These are phyloP conservation scores for Chloroceryle amazona DNA, from an alignment of 2,797 vertebrate genomes.

Conservation along the genomic window DNA sequence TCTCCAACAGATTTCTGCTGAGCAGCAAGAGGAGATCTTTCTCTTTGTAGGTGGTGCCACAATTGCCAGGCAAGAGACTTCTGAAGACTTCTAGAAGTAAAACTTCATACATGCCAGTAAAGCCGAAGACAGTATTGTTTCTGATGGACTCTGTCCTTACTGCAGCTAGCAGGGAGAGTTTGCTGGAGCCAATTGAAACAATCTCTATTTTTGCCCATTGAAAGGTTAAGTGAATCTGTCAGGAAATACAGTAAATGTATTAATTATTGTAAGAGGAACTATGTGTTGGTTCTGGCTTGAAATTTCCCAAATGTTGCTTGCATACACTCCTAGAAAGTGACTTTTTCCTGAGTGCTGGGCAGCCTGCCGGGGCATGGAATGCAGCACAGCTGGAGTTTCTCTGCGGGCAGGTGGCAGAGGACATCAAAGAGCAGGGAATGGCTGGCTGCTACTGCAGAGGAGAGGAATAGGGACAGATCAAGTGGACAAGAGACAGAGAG, in stretches of 20 bases:
- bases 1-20: not conserved
- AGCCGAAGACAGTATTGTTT: not conserved
- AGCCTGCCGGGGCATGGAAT: rapidly evolving
- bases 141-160: not conserved
- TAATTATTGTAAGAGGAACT: not conserved
- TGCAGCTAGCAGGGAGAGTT: not conserved
- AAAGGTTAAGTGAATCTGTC: not conserved
- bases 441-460: not conserved
- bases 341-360: not conserved
- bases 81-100: not conserved
- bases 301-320: not conserved
- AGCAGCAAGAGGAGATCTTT: not conserved
- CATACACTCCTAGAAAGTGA: not conserved
- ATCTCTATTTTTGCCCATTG: not conserved
- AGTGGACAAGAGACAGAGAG: not conserved
- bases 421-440: not conserved
- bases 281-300: not conserved
- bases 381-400: not conserved
- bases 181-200: not conserved
- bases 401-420: too few relatives aligned
- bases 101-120: not conserved
- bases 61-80: not conserved
- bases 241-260: not conserved
- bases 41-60: not conserved
- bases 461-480: not conserved